Evolutionary conservation across 2,888 invertebrate species (phyloP), one percentile per base, ranked within the genome.

Genomic region (Heliconius ismenius): DNA sequence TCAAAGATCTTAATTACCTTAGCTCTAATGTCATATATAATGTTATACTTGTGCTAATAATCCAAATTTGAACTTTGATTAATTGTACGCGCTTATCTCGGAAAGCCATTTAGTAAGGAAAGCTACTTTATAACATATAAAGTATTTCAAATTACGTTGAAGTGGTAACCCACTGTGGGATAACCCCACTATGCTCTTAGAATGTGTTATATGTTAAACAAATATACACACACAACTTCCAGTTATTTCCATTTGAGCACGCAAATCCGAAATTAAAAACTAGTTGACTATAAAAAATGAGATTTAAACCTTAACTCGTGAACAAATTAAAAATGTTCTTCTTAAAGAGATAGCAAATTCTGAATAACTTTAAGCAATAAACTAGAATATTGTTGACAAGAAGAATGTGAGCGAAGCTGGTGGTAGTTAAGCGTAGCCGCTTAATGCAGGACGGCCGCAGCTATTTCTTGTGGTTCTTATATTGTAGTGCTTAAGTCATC

Each of bases 391-490:
- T 78, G 72, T 76, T 78, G 78, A 77, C 78, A 83, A 82, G 83
- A 82, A 82, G 81, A 79, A 74, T 76, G 54, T 62, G 68, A 82
- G 75, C 81, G 81, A 84, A 86, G 84, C 85, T 84, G 81, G 83
- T 85, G 81, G 84, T 86, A 86, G 88, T 87, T 88, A 88, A 84
- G 81, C 84, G 83, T 83, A 86, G 87, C 86, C 86, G 84, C 80
- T 83, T 81, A 79, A 84, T 88, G 83, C 85, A 85, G 81, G 81
- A 81, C 84, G 86, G 84, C 83, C 84, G 84, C 85, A 85, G 85
- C 87, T 84, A 87, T 89, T 89, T 88, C 89, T 90, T 89, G 86
- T 81, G 81, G 79, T 81, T 81, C 73, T 77, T 82, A 83, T 83
- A 83, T 84, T 43, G 62, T 72, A 70, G 65, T 68, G 80, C 63